Conservation (phyloP, 2,797 vertebrate genomes). For the Gymnocypris eckloni region DNA sequence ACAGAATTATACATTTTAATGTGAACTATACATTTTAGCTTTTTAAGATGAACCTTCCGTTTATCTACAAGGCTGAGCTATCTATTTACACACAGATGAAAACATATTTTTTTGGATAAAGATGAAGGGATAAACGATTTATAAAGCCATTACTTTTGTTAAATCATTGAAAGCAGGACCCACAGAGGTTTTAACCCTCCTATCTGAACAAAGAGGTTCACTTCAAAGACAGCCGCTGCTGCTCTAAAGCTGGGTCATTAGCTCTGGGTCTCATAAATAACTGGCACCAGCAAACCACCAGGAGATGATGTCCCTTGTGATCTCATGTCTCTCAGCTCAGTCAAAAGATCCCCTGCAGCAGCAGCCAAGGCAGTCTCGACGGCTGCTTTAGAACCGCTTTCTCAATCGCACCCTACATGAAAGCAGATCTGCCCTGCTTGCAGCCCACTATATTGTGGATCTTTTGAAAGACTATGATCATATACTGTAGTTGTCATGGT, state of each 20-base stretch:
- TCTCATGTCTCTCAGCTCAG: constrained; percentile 22
- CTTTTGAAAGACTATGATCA: constrained; percentile 34
- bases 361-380: constrained; percentile 5
- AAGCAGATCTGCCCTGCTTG: constrained; percentile 28
- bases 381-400: not conserved
- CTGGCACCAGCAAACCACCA: constrained; percentile 17
- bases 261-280: constrained; percentile 40
- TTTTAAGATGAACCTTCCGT: too few relatives aligned
- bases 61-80: too few relatives aligned
- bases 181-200: constrained; percentile 6
- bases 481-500: constrained; percentile 51
- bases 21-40: too few relatives aligned
- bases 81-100: not conserved
- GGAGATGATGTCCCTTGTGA: constrained; percentile 40
- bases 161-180: not conserved
- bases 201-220: constrained; percentile 5
- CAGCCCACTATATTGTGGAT: constrained; percentile 7
- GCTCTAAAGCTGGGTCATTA: constrained; percentile 52
- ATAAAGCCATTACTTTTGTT: not conserved
- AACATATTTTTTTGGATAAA: not conserved
- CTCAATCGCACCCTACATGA: constrained; percentile 23
- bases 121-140: not conserved
- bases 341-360: constrained; percentile 16
- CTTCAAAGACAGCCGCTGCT: constrained; percentile 6
- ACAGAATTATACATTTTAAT: too few relatives aligned